Percentiles rank a stretch among this genome's conserved stretches.
Evolutionary conservation across 2,797 vertebrate species (phyloP).

Genomic region (Acrocephalus scirpaceus): DNA sequence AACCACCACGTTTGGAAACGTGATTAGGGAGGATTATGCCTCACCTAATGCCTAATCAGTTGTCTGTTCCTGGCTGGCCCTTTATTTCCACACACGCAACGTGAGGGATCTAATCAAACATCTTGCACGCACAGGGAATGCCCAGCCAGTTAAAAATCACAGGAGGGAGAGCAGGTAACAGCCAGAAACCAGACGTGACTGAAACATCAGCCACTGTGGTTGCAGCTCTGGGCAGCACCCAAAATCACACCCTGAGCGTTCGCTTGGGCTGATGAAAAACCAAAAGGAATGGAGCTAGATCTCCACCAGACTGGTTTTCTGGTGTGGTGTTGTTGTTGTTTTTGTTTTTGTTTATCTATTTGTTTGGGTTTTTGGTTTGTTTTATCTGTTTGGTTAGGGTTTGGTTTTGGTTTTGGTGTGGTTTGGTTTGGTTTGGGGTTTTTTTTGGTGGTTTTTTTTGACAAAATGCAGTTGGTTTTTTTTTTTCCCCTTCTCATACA

Average conservation of each 20-base stretch:
- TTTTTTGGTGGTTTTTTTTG: background rate
- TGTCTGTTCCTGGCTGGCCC: slow-evolving; percentile 36
- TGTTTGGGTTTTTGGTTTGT: background rate
- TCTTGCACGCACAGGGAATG: background rate
- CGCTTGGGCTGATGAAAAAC: background rate
- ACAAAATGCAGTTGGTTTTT: accelerated
- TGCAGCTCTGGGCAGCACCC: background rate
- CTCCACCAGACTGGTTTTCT: background rate
- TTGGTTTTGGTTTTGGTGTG: background rate
- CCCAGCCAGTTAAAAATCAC: slow-evolving; percentile 7
- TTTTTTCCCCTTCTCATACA: background rate
- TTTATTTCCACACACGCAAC: slow-evolving; percentile 43
- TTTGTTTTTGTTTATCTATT: background rate
- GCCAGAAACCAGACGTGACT: slow-evolving; percentile 3
- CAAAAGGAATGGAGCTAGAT: background rate
- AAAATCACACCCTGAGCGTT: background rate
- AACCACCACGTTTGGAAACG: slow-evolving; percentile 42
- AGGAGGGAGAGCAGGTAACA: slow-evolving; percentile 20
- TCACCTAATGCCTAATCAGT: slow-evolving; percentile 63
- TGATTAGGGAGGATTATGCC: slow-evolving; percentile 68
- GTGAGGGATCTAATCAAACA: background rate
- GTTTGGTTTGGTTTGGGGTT: too few species aligned
- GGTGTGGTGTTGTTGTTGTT: background rate
- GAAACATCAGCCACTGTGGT: background rate
- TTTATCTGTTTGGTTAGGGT: background rate